Conservation (phyloP, 2,888 invertebrate genomes). For the Tenodera sinensis region DNA sequence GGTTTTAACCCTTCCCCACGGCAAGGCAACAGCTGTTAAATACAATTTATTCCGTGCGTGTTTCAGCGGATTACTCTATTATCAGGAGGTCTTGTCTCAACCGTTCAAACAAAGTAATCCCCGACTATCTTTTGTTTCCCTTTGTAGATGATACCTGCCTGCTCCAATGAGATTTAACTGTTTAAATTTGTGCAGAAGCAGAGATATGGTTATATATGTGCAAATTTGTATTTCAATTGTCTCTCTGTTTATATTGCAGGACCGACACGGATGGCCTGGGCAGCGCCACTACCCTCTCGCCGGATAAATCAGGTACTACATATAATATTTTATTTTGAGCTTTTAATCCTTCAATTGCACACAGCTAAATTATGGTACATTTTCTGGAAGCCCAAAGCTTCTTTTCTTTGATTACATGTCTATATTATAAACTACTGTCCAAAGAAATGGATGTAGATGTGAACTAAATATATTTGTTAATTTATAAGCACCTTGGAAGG, state of each 20-base stretch:
- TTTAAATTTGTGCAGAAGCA: background rate
- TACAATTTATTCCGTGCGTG: conserved; percentile 2
- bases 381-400: too few species aligned
- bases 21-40: conserved; percentile 3
- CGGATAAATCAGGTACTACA: conserved; percentile 20
- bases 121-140: background rate
- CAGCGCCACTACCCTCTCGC: conserved; percentile 12
- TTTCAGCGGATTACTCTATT: background rate
- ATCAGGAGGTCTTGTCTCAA: background rate
- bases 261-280: conserved; percentile 3
- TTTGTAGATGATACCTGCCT: background rate
- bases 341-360: too few species aligned
- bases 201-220: background rate
- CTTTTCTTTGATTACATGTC: too few species aligned
- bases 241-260: conserved; percentile 7
- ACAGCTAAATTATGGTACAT: too few species aligned
- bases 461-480: too few species aligned
- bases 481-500: too few species aligned
- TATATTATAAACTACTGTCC: too few species aligned
- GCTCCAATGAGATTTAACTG: background rate
- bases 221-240: background rate
- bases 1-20: background rate
- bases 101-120: background rate
- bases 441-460: too few species aligned
- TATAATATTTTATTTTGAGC: too few species aligned